Base-by-base conservation (phyloP, 1,140 invertebrate genomes). In the Matsumurasca onukii region DNA sequence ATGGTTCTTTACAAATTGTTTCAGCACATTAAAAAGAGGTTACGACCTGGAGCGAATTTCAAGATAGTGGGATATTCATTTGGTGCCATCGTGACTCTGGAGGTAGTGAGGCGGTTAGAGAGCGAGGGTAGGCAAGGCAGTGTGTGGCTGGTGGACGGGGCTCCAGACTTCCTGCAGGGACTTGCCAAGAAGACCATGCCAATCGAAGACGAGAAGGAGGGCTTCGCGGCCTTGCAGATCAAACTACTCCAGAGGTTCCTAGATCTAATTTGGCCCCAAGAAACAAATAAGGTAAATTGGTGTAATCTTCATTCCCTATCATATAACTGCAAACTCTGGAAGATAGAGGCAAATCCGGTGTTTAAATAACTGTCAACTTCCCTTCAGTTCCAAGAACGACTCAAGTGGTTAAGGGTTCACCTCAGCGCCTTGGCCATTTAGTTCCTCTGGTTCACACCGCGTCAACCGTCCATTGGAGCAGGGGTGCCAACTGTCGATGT, bases 61-160 rank as follows among this genome's bases (percentile, higher is more conserved):
- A 84, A 81, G 66, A 72, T 90, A 0, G 78, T 89, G 25, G 86
- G 85, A 3, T 89, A 89, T 77, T 89, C 87, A n/a, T 89, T 83
- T 74, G 88, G 88, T 45, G 77, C 82, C n/a, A 73, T 84, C 15
- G 74, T 88, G 5, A 81, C 83, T 1, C 65, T 89, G 3, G 82
- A 87, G 74, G 66, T 88, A 2, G 83, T 82, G 1, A 71, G 76
- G 1, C 69, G 80, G 31, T 75, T 90, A 29, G 88, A 90, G 79
- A 78, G 75, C 27, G 76, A 83, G 74, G 86, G 86, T 70, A 79
- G 77, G 52, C 76, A 72, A 2, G 75, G 74, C 31, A 71, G 74
- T 39, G 13, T 83, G 25, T 69, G 79, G 17, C 70, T 83, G 0
- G 74, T 84, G 31, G 82, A 84, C 51, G 79, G 80, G 31, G 72